Conservation (phyloP, 2,888 invertebrate genomes). For the Drosophila fulvimacula region DNA sequence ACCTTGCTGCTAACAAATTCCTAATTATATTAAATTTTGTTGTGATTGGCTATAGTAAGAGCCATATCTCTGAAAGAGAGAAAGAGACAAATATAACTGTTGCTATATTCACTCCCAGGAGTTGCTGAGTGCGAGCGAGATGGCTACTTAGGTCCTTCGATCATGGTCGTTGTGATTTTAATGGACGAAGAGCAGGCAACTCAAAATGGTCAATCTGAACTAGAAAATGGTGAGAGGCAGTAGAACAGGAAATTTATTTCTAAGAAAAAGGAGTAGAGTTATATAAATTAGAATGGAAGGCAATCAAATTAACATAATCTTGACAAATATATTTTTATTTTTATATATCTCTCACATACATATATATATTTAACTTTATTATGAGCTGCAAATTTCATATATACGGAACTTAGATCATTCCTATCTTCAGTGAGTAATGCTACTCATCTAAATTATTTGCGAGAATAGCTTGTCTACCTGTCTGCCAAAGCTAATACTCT, state of each 20-base stretch:
- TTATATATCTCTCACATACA: not conserved
- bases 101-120: fast-evolving
- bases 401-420: not conserved
- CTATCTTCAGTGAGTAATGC: not conserved
- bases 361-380: not conserved
- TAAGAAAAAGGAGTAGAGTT: not conserved
- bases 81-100: not conserved
- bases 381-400: not conserved
- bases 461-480: not conserved
- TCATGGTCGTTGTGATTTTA: not conserved
- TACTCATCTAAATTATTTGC: not conserved
- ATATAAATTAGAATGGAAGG: not conserved
- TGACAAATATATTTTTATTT: not conserved
- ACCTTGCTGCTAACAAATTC: not conserved
- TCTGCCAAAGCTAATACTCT: not conserved
- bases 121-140: not conserved
- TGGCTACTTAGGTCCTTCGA: not conserved
- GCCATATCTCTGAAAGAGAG: not conserved
- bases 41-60: not conserved
- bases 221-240: not conserved
- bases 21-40: not conserved
- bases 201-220: not conserved
- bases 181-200: not conserved
- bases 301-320: not conserved
- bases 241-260: not conserved